These are phyloP conservation scores for Laothoe populi DNA, from an alignment of 2,888 invertebrate species.

Conservation along the genomic window DNA sequence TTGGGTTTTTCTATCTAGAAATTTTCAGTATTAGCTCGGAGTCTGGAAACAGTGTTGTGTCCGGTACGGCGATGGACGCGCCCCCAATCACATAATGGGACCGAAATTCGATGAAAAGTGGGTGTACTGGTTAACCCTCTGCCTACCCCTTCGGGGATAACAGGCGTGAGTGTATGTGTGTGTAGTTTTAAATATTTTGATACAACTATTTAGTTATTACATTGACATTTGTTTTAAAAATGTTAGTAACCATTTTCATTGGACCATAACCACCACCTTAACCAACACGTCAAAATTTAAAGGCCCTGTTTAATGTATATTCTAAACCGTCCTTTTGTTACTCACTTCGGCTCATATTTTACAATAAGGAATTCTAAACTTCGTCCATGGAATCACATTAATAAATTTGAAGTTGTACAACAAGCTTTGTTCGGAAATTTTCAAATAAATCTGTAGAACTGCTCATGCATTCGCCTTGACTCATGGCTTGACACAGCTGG, in stretches of 20 bases:
- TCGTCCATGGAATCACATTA: slow-evolving; percentile 45
- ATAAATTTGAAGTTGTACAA: slow-evolving; percentile 51
- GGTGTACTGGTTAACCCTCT: too few relatives aligned
- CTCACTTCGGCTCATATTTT: slow-evolving; percentile 44
- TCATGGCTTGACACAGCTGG: too few relatives aligned
- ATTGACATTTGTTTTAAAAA: too few relatives aligned
- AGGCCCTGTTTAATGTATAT: slow-evolving; percentile 15
- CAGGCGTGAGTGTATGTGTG: too few relatives aligned
- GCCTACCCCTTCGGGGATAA: too few relatives aligned
- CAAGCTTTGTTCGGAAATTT: slow-evolving; percentile 48
- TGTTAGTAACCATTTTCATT: not conserved
- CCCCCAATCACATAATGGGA: too few relatives aligned
- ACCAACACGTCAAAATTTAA: slow-evolving; percentile 17
- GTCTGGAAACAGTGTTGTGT: too few relatives aligned
- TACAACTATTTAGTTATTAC: not conserved
- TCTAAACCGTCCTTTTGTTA: slow-evolving; percentile 25
- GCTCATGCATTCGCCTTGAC: too few relatives aligned
- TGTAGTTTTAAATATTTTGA: not conserved
- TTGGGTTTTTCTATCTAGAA: too few relatives aligned
- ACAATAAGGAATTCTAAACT: slow-evolving; percentile 50
- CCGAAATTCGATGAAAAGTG: too few relatives aligned
- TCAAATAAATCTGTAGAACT: slow-evolving; percentile 59
- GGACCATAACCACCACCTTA: not conserved
- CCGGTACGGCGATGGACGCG: too few relatives aligned
- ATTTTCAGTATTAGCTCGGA: too few relatives aligned